Evolutionary conservation across 2,797 vertebrate species (phyloP).

Genomic region (Erpetoichthys calabaricus): DNA sequence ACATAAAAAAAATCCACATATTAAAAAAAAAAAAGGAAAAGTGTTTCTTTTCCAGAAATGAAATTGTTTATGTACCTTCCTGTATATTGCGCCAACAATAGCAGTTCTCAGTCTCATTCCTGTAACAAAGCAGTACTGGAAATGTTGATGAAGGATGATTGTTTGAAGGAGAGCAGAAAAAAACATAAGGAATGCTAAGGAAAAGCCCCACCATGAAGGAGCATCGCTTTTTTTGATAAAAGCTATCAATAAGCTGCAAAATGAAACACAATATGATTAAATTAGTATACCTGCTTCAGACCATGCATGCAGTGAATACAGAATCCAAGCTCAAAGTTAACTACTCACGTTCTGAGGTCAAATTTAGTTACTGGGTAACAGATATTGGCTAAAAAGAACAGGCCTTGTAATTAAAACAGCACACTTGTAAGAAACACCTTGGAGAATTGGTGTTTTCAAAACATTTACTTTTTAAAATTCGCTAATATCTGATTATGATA

Average conservation of each 20-base stretch:
- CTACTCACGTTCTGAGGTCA: too few species aligned
- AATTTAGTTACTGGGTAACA: too few species aligned
- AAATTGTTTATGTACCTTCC: conserved; percentile 58
- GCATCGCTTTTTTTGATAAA: conserved; percentile 58
- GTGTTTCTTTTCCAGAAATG: too few species aligned
- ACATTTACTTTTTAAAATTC: too few species aligned
- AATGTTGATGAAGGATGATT: conserved; percentile 74
- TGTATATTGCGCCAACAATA: conserved; percentile 76
- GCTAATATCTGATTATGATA: too few species aligned
- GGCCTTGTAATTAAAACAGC: too few species aligned
- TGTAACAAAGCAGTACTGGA: conserved; percentile 72
- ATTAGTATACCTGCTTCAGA: neutral
- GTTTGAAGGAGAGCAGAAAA: conserved; percentile 69
- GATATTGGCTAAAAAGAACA: too few species aligned
- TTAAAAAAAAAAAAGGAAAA: too few species aligned
- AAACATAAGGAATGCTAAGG: conserved; percentile 82
- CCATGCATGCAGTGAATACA: neutral
- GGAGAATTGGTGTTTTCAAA: too few species aligned
- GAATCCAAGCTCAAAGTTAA: neutral
- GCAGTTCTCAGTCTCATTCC: conserved; percentile 77
- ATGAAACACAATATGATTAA: neutral
- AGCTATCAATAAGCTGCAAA: conserved; percentile 62
- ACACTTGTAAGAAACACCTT: too few species aligned
- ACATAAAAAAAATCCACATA: too few species aligned
- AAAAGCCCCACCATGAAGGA: conserved; percentile 83